Evolutionary conservation across 2,888 invertebrate genomes (phyloP), one percentile per base, ranked within the genome.

Genomic region (Gastrophysa polygoni): DNA sequence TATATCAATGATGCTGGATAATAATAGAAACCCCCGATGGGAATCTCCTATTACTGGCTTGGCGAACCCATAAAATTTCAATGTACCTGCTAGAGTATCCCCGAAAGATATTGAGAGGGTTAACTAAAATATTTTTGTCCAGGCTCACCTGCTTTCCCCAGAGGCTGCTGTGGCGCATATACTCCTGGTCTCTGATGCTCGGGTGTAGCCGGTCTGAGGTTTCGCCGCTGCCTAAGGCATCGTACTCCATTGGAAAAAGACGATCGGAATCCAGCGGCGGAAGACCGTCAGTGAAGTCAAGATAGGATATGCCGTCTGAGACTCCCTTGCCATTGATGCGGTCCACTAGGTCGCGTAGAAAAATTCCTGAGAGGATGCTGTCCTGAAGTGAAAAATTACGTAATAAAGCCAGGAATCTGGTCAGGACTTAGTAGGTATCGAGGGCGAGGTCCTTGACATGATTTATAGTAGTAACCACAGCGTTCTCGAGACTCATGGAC

Each of bases 151-250:
- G 91, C 77, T 91, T 91, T 1, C 81, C 80, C 79, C 80, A 86
- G 1, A 88, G 79, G 2, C 84, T 83, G 72, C 90, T 93, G 80
- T 95, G 95, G 77, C 92, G 91, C 72, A 95, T 77, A 77, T 91
- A 95, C 77, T 96, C 95, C 74, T 92, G 92, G 80, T 95, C 95
- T 21, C 96, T 86, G 64, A 93, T 85, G 70, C 91, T 92, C 3
- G 93, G 92, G 81, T 88, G 89, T 14, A 89, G 87, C 38, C 38
- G 38, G 14, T 38, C 38, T 3, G 14, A n/a, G 3, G 38, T 3
- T 79, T 88, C 90, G 34, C 69, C 49, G 47, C 70, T 70, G 8
- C 89, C 85, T 55, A 76, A 55, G 64, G 78, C 86, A 67, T 92
- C 92, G 77, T 92, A 93, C 78, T 92, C 92, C 68, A 89, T 79